Evolutionary conservation across 2,888 invertebrate species (phyloP).

Genomic region (Ischnura elegans): DNA sequence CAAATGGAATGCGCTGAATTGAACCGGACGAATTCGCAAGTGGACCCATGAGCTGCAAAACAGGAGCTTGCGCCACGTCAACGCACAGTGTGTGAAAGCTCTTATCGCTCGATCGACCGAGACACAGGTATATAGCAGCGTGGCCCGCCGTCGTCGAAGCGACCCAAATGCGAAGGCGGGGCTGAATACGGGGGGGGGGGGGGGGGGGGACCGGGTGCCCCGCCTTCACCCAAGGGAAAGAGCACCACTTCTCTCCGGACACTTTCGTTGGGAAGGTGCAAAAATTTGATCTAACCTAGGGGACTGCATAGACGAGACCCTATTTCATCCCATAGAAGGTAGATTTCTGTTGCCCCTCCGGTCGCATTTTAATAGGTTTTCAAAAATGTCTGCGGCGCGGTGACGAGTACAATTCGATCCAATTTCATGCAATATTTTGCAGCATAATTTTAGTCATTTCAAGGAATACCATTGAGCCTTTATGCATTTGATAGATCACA

Average conservation of each 20-base stretch:
- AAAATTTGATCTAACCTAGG: not conserved
- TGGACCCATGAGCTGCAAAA: not conserved
- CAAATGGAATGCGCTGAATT: no score
- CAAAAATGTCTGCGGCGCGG: no score
- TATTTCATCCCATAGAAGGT: no score
- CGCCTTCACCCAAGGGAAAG: not conserved
- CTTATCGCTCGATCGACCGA: not conserved
- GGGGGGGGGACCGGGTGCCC: not conserved
- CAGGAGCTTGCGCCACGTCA: constrained; percentile 1
- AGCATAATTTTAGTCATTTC: no score
- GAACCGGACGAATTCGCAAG: not conserved
- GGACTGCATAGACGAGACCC: no score
- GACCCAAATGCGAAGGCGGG: constrained; percentile 9
- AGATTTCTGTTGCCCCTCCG: no score
- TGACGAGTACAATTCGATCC: no score
- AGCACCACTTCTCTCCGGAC: not conserved
- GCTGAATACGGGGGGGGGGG: not conserved
- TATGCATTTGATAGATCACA: no score
- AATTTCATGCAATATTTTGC: no score
- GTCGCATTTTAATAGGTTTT: no score
- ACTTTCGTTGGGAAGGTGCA: not conserved
- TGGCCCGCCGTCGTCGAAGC: not conserved
- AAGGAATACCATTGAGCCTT: no score
- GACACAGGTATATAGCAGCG: no score
- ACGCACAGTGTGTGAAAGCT: not conserved